phyloP scores from a whole-genome alignment of 2,888 invertebrate genomes.

The Drosophila birchii region DNA sequence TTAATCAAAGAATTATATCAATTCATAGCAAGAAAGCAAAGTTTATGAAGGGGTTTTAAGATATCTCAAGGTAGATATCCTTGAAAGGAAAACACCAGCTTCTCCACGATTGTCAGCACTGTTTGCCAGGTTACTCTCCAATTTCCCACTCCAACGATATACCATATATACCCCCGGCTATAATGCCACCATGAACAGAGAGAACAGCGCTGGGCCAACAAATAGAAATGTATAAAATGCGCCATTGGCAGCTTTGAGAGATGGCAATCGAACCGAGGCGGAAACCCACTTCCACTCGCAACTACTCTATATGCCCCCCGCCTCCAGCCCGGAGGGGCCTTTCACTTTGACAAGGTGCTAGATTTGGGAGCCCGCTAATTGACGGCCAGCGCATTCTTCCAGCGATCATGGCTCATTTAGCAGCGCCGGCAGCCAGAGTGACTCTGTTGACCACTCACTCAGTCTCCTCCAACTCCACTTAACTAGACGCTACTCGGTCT shows the following conservation, averaged over 20 bases:
- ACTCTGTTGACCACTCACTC: constrained; percentile 11
- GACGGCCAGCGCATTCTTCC: constrained; percentile 43
- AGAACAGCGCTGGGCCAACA: constrained; percentile 15
- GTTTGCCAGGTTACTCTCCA: background rate
- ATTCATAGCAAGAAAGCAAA: background rate
- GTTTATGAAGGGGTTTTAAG: background rate
- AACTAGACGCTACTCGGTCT: background rate
- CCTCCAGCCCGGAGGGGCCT: constrained; percentile 41
- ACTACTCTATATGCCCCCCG: constrained; percentile 5
- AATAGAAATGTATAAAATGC: constrained; percentile 67
- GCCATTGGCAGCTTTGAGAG: constrained; percentile 67
- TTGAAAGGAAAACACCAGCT: background rate
- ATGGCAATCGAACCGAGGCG: constrained; percentile 33
- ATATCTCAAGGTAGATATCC: accelerated
- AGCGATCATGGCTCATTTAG: constrained; percentile 41
- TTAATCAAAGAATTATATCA: background rate
- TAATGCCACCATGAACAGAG: constrained; percentile 2
- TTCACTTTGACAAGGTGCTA: constrained; percentile 76
- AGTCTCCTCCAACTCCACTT: background rate
- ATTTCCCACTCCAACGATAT: background rate
- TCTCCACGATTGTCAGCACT: background rate
- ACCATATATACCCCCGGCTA: background rate
- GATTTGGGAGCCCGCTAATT: constrained; percentile 71
- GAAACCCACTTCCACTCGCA: background rate
- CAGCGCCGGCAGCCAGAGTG: constrained; percentile 5